A percentile compares a stretch with the other conserved stretches of the same genome.
These are phyloP conservation scores for Petaurus breviceps DNA, from an alignment of 2,113 vertebrate species.

Conservation along the genomic window DNA sequence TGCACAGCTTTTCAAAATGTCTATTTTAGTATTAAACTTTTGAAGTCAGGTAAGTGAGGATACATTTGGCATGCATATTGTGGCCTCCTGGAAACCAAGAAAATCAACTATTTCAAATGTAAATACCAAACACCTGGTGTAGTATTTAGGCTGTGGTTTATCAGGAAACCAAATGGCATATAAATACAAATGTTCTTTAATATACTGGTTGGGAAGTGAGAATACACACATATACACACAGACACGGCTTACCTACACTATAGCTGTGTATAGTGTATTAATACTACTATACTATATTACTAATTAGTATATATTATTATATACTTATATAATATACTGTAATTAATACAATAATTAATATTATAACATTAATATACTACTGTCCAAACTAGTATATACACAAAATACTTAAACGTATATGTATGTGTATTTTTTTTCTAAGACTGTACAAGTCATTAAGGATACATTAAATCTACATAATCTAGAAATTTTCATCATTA, in stretches of 20 bases:
- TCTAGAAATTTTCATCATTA: not conserved
- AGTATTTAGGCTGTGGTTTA: not conserved
- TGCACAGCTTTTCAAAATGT: not conserved
- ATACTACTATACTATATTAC: too few species aligned
- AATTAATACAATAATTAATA: too few species aligned
- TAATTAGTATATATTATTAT: too few species aligned
- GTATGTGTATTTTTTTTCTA: too few species aligned
- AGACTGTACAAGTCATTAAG: not conserved
- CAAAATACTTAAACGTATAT: too few species aligned
- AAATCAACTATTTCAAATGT: not conserved
- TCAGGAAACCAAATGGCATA: not conserved
- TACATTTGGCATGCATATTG: not conserved
- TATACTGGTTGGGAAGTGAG: not conserved
- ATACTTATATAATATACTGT: too few species aligned
- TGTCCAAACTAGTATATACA: too few species aligned
- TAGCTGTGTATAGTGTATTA: too few species aligned
- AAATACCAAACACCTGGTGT: not conserved
- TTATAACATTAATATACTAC: too few species aligned
- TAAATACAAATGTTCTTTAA: not conserved
- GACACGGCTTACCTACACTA: too few species aligned
- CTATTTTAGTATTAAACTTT: slow-evolving; percentile 2
- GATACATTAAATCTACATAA: not conserved
- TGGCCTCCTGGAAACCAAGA: not conserved
- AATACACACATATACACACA: not conserved
- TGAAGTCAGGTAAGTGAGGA: not conserved